Percentiles rank a stretch among this genome's conserved stretches.
Conservation (phyloP, 2,888 invertebrate genomes). For the Stenoptilia bipunctidactyla region DNA sequence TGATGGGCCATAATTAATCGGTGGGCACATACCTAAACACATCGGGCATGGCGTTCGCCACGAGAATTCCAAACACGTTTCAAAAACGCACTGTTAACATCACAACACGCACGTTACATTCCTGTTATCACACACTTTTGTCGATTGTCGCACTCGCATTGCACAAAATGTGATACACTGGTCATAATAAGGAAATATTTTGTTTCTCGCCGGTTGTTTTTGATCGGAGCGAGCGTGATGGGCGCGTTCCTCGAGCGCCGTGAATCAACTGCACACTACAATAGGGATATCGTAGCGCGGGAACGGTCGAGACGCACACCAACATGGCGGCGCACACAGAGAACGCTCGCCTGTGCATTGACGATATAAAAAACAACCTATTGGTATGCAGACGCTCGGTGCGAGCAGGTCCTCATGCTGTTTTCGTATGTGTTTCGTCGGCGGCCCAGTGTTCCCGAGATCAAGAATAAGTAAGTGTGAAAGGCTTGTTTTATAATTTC, state of each 20-base stretch:
- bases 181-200: slow-evolving; percentile 42
- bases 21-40: slow-evolving; percentile 62
- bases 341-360: slow-evolving; percentile 37
- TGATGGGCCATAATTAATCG: slow-evolving; percentile 65
- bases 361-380: slow-evolving; percentile 67
- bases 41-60: slow-evolving; percentile 56
- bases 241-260: slow-evolving; percentile 43
- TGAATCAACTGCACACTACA: slow-evolving; percentile 61
- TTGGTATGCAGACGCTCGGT: slow-evolving; percentile 72
- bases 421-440: slow-evolving; percentile 72
- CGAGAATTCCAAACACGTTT: slow-evolving; percentile 57
- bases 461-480: slow-evolving; percentile 8
- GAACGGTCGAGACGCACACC: slow-evolving; percentile 30
- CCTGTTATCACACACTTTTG: slow-evolving; percentile 65
- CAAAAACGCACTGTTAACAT: slow-evolving; percentile 49
- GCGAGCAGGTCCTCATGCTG: slow-evolving; percentile 69
- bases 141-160: slow-evolving; percentile 62
- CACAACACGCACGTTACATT: slow-evolving; percentile 65
- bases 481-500: no score
- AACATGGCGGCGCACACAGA: slow-evolving; percentile 33
- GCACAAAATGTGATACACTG: slow-evolving; percentile 51
- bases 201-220: slow-evolving; percentile 53
- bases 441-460: slow-evolving; percentile 57
- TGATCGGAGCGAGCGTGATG: slow-evolving; percentile 37
- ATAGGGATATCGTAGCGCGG: slow-evolving; percentile 52